Evolutionary conservation across 2,888 invertebrate species (phyloP).

Genomic region (Mayetiola destructor): DNA sequence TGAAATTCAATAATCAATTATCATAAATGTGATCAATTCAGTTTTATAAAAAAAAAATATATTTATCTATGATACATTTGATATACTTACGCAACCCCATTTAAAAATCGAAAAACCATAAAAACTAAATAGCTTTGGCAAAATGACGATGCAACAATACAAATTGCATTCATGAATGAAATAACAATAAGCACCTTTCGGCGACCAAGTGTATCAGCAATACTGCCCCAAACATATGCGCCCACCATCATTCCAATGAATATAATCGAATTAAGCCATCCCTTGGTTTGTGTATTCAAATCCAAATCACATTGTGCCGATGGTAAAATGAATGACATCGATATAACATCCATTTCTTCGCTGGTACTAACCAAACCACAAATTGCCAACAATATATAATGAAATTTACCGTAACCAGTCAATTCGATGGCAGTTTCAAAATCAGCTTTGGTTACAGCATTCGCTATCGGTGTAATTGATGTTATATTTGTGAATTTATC

Average conservation of each 20-base stretch:
- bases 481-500: background rate
- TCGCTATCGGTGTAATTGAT: constrained; percentile 6
- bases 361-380: constrained; percentile 90
- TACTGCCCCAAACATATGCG: constrained; percentile 83
- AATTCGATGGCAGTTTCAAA: constrained; percentile 79
- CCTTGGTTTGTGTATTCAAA: constrained; percentile 71
- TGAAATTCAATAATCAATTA: constrained; percentile 35
- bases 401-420: constrained; percentile 59
- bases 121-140: constrained; percentile 77
- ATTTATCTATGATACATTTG: constrained; percentile 14
- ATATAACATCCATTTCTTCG: constrained; percentile 92
- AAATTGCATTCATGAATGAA: constrained; percentile 76
- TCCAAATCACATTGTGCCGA: constrained; percentile 85
- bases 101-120: constrained; percentile 79
- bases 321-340: constrained; percentile 86
- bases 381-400: constrained; percentile 74
- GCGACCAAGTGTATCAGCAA: constrained; percentile 77
- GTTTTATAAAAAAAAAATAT: background rate
- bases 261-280: constrained; percentile 64
- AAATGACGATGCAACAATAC: constrained; percentile 81
- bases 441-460: constrained; percentile 42
- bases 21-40: too few species aligned
- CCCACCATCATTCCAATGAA: constrained; percentile 90
- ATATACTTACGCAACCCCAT: constrained; percentile 79
- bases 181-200: constrained; percentile 78